A percentile compares a stretch with the other conserved stretches of the same genome.
Conservation (phyloP, 2,797 vertebrate species). For the Notamacropus eugenii region DNA sequence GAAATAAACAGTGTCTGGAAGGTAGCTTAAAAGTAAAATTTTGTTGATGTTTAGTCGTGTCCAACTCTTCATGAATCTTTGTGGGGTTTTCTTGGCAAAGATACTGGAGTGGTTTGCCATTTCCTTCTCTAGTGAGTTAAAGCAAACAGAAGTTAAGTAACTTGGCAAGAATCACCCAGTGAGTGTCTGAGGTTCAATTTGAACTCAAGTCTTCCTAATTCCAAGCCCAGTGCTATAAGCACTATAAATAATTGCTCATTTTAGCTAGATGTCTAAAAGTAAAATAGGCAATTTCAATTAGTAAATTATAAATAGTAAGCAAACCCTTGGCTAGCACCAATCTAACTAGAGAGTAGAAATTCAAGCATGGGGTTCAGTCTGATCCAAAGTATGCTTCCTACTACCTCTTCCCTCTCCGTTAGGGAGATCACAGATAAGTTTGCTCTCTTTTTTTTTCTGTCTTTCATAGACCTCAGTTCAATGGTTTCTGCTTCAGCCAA, state of each 20-base stretch:
- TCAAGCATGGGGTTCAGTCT: neutral
- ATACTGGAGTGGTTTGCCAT: neutral
- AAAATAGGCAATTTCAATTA: neutral
- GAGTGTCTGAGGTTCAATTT: neutral
- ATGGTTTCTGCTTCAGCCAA: constrained; percentile 5
- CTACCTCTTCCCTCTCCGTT: neutral
- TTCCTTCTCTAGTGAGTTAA: neutral
- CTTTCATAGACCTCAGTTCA: neutral
- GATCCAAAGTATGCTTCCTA: neutral
- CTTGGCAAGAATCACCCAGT: neutral
- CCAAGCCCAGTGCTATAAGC: neutral
- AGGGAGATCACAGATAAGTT: constrained; percentile 8
- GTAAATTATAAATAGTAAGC: neutral
- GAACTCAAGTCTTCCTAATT: neutral
- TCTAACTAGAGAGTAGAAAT: neutral
- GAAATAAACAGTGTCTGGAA: neutral
- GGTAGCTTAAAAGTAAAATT: neutral
- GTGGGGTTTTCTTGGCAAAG: neutral
- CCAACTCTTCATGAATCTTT: neutral
- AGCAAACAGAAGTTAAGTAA: neutral
- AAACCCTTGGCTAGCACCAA: neutral
- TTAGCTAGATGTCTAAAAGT: neutral
- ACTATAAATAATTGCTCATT: no score
- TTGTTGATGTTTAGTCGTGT: neutral
- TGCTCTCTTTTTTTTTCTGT: constrained; percentile 3